Conservation (phyloP, 1,140 invertebrate species). For the Euwallacea similis region DNA sequence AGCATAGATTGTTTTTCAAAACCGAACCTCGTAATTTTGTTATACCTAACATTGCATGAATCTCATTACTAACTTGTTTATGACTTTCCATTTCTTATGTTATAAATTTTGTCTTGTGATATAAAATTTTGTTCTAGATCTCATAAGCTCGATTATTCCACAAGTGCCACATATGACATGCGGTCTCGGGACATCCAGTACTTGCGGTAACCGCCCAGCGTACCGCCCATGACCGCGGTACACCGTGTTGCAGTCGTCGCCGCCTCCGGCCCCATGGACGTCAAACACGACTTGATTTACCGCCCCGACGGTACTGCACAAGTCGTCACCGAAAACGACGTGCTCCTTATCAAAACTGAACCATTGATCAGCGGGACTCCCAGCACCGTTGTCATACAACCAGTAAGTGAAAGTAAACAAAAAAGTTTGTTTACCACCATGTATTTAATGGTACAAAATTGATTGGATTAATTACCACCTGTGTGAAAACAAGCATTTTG, state of each 20-base stretch:
- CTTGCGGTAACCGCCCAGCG: slow-evolving; percentile 42
- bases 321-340: slow-evolving; percentile 46
- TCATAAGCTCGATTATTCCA: no score
- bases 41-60: no score
- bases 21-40: no score
- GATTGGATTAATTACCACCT: no score
- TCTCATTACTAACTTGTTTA: no score
- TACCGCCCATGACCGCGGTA: slow-evolving; percentile 46
- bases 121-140: no score
- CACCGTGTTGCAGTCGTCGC: slow-evolving; percentile 35
- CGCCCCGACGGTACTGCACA: slow-evolving; percentile 18
- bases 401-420: slow-evolving; percentile 10
- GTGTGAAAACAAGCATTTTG: no score
- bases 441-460: neutral
- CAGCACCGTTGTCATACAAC: slow-evolving; percentile 38
- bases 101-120: no score
- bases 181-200: slow-evolving; percentile 32
- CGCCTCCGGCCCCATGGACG: slow-evolving; percentile 38
- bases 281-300: slow-evolving; percentile 52
- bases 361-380: slow-evolving; percentile 43
- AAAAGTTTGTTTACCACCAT: neutral
- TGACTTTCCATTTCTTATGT: no score
- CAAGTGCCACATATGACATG: slow-evolving; percentile 18
- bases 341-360: slow-evolving; percentile 52
- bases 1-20: no score